Percentiles rank a stretch among this genome's conserved stretches.
Conservation (phyloP, 2,797 vertebrate species). For the Siniperca obscura region DNA sequence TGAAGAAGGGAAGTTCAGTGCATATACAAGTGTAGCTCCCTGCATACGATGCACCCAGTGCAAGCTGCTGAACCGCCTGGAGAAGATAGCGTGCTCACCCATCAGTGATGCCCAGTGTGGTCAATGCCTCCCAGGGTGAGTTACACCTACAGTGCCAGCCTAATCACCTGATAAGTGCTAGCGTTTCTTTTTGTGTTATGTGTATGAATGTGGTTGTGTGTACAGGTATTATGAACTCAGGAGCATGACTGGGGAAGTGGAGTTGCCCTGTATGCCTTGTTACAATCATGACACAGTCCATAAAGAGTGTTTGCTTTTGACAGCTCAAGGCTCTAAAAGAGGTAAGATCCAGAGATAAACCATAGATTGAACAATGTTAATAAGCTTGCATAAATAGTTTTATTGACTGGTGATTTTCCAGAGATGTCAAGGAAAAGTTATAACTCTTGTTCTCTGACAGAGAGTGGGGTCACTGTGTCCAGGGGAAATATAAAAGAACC, state of each 20-base stretch:
- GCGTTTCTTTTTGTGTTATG: background rate
- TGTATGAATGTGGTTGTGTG: constrained; percentile 6
- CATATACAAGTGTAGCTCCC: constrained; percentile 60
- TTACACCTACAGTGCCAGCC: background rate
- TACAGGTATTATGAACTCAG: constrained; percentile 75
- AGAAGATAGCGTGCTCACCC: constrained; percentile 52
- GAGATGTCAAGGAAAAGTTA: constrained; percentile 13
- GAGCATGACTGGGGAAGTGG: constrained; percentile 69
- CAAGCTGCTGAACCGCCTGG: constrained; percentile 69
- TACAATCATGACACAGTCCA: constrained; percentile 44
- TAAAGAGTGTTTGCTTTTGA: constrained; percentile 64
- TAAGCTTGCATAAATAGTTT: constrained; percentile 8
- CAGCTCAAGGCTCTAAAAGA: constrained; percentile 34
- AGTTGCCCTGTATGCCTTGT: constrained; percentile 73
- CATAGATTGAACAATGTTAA: background rate
- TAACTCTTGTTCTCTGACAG: constrained; percentile 45
- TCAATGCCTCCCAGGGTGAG: constrained; percentile 66
- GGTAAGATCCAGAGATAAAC: constrained; percentile 36
- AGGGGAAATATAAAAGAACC: constrained; percentile 15
- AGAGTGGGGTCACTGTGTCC: background rate
- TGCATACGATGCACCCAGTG: constrained; percentile 77
- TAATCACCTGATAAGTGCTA: background rate
- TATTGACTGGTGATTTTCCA: constrained; percentile 7
- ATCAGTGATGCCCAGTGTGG: constrained; percentile 63
- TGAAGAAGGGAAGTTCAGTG: constrained; percentile 66